These are phyloP conservation scores for Ophioderma brevispina DNA, from an alignment of 35 echinoderm and acorn worm genomes.

Conservation along the genomic window DNA sequence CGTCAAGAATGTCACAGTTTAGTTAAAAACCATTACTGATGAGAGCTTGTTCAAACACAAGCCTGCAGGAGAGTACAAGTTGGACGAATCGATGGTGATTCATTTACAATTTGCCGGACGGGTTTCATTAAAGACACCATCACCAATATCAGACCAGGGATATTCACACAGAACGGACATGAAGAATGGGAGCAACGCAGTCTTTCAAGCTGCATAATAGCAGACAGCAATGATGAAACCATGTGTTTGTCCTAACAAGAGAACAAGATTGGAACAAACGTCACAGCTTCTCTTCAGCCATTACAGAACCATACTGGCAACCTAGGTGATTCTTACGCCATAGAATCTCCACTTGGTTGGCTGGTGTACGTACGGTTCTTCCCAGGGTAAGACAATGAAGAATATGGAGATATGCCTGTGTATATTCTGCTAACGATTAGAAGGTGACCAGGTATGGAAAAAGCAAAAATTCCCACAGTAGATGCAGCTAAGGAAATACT, in stretches of 20 bases:
- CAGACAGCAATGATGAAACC: not conserved
- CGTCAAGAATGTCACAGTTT: not conserved
- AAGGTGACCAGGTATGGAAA: not conserved
- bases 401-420: not conserved
- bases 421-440: not conserved
- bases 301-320: no score
- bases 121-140: constrained; percentile 44
- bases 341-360: constrained; percentile 20
- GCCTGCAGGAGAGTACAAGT: not conserved
- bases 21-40: constrained; percentile 16
- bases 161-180: constrained; percentile 19
- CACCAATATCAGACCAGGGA: constrained; percentile 24
- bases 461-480: not conserved
- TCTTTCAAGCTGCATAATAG: constrained; percentile 4
- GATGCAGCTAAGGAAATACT: not conserved
- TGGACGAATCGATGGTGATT: constrained; percentile 11
- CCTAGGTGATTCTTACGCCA: no score
- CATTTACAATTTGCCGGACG: constrained; percentile 32
- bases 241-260: not conserved
- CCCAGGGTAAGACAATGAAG: not conserved
- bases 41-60: not conserved
- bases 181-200: not conserved
- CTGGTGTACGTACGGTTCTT: constrained; percentile 49
- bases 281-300: no score
- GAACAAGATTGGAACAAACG: no score